These are phyloP conservation scores for Hermetia illucens DNA, from an alignment of 1,140 invertebrate genomes.

Conservation along the genomic window DNA sequence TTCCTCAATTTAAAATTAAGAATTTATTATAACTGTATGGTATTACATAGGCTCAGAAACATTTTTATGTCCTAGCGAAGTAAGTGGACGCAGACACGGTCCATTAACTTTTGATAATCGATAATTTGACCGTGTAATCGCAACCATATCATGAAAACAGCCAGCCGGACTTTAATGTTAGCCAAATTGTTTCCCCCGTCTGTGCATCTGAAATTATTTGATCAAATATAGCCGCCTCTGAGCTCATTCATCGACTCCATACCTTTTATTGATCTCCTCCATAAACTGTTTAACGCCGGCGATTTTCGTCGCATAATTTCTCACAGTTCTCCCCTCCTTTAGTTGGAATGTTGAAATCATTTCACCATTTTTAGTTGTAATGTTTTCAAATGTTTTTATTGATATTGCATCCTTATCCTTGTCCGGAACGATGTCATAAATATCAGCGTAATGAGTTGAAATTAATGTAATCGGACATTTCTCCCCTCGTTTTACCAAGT, in stretches of 20 bases:
- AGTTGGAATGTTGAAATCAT: background rate
- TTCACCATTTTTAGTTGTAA: background rate
- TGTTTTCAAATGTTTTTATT: conserved; percentile 1
- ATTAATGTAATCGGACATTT: background rate
- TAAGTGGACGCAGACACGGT: too few species aligned
- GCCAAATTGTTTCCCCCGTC: too few species aligned
- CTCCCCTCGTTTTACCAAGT: background rate
- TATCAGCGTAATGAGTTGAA: conserved; percentile 1
- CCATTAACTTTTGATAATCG: too few species aligned
- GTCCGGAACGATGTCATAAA: background rate
- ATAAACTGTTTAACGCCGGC: background rate
- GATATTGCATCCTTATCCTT: background rate
- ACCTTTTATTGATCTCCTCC: background rate
- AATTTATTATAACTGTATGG: too few species aligned
- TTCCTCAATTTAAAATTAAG: too few species aligned
- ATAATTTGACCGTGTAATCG: too few species aligned
- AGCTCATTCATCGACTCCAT: too few species aligned
- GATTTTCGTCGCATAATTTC: background rate
- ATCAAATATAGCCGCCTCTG: background rate
- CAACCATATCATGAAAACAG: too few species aligned
- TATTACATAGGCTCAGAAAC: too few species aligned
- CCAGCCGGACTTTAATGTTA: too few species aligned
- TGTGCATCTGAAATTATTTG: too few species aligned
- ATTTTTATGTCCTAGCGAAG: too few species aligned
- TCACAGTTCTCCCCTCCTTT: background rate